Base-by-base conservation (phyloP, 2,113 vertebrate species). In the Bettongia penicillata region DNA sequence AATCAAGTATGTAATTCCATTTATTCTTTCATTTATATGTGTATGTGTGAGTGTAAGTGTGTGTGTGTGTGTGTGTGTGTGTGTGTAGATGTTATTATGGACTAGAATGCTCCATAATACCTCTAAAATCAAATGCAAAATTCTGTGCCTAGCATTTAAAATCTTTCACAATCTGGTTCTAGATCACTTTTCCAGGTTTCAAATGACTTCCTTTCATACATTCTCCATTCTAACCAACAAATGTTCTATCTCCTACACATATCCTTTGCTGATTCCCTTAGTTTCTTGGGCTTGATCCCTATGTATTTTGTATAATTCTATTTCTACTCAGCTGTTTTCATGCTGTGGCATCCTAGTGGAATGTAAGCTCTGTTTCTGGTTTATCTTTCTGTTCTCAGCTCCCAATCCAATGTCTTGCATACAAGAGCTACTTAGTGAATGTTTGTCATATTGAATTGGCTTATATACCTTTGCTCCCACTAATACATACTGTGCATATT, bases 201-300 rank as follows among this genome's bases (percentile, higher is more conserved):
- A 77, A 77, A 84, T 84, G n/a, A 77, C 19, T 43, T 84, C 68
- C 37, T 43, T 43, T n/a, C 7, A 84, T 43, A 43, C 37, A 84
- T 84, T 43, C 37, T 84, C n/a, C 84, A 93, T 94, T 95, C 31
- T 26, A 96, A 89, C 93, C 92, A 94, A 91, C n/a, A 94, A 97
- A 93, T 77, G 19, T 43, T 84, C n/a, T 7, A 84, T 43, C 16
- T 43, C 68, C n/a, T 84, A 43, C 37, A 84, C 8, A 3, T 7
- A 84, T 84, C 19, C 68, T 84, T n/a, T 77, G 12, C 68, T 77
- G 68, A 77, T 43, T 37, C 61, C 37, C 37, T 77, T 77, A 77
- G 16, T 77, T 84, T 1, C 68, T 84, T 43, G 16, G 68, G n/a
- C 68, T 84, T 84, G 68, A 84, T 43, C 68, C 2, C 6, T 84